Percentiles rank a stretch among this genome's conserved stretches.
phyloP scores from a whole-genome alignment of 2,113 vertebrate species.

The Triplophysa dalaica region DNA sequence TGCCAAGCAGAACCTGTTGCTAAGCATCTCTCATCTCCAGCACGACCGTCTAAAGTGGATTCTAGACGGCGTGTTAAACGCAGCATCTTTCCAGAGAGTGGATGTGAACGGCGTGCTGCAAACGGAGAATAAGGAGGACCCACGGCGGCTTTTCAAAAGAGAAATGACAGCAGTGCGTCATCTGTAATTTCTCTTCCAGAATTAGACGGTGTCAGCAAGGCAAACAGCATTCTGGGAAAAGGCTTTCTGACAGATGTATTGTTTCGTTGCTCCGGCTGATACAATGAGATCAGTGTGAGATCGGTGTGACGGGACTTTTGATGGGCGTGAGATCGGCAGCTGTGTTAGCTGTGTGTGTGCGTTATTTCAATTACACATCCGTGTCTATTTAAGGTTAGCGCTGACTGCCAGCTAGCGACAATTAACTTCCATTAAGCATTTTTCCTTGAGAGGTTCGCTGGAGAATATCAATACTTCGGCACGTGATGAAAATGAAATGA shows the following conservation, averaged over 20 bases:
- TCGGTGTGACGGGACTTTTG: conserved; percentile 1
- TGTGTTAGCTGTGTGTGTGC: background rate
- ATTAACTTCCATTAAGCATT: conserved; percentile 25
- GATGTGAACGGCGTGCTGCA: background rate
- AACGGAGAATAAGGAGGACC: conserved; percentile 18
- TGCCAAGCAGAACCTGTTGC: conserved; percentile 48
- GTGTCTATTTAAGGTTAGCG: conserved; percentile 33
- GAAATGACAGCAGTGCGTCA: conserved; percentile 5
- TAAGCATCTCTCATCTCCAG: conserved; percentile 43
- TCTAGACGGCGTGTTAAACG: background rate
- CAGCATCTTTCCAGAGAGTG: background rate
- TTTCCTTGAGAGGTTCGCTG: conserved; percentile 19
- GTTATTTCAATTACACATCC: conserved; percentile 14
- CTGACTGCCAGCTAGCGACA: conserved; percentile 12
- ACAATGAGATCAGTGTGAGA: conserved; percentile 32
- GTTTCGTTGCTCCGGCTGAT: conserved; percentile 1
- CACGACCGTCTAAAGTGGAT: conserved; percentile 25
- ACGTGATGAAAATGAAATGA: conserved; percentile 22
- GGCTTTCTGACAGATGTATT: conserved; percentile 2
- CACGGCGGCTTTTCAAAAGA: conserved; percentile 21
- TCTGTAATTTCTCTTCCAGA: conserved; percentile 24
- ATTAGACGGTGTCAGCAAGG: conserved; percentile 22
- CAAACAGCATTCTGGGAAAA: background rate
- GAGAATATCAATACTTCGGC: conserved; percentile 22
- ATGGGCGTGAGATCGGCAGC: conserved; percentile 30